Conservation (phyloP, 1,140 invertebrate species). For the Neelides sp. region DNA sequence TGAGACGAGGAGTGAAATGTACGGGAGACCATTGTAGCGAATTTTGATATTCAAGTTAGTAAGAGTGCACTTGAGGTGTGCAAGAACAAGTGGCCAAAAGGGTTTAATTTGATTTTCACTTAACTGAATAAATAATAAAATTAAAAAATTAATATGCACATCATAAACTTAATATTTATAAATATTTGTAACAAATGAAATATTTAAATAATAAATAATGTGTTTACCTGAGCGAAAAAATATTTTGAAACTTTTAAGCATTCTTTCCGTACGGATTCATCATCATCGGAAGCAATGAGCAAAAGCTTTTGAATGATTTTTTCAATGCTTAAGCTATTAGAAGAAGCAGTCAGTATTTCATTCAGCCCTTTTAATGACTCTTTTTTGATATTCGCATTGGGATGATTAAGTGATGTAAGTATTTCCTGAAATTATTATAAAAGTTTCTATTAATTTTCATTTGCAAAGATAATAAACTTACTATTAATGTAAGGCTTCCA, state of each 20-base stretch:
- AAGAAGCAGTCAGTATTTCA: slow-evolving; percentile 15
- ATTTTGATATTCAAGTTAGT: slow-evolving; percentile 19
- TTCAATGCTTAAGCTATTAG: slow-evolving; percentile 9
- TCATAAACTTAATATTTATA: not conserved
- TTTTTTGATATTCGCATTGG: slow-evolving; percentile 27
- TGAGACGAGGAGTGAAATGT: slow-evolving; percentile 16
- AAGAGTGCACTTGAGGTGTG: slow-evolving; percentile 24
- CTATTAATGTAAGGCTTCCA: too few relatives aligned
- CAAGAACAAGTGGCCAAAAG: slow-evolving; percentile 26
- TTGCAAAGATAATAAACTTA: too few relatives aligned
- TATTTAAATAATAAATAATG: not conserved
- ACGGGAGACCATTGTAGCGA: slow-evolving; percentile 17
- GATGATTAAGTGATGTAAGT: slow-evolving; percentile 19
- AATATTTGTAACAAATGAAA: not conserved
- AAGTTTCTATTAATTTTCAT: too few relatives aligned
- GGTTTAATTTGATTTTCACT: slow-evolving; percentile 24
- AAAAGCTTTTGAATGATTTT: slow-evolving; percentile 22
- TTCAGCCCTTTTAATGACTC: slow-evolving; percentile 19
- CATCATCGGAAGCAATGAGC: slow-evolving; percentile 17
- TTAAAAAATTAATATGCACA: slow-evolving; percentile 1
- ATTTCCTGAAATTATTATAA: slow-evolving; percentile 23
- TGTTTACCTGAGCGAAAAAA: slow-evolving; percentile 17
- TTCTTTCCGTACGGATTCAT: slow-evolving; percentile 22
- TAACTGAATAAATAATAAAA: slow-evolving; percentile 14
- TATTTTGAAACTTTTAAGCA: slow-evolving; percentile 18